phyloP scores from a whole-genome alignment of 1,140 invertebrate species.

The Aporrectodea caliginosa region DNA sequence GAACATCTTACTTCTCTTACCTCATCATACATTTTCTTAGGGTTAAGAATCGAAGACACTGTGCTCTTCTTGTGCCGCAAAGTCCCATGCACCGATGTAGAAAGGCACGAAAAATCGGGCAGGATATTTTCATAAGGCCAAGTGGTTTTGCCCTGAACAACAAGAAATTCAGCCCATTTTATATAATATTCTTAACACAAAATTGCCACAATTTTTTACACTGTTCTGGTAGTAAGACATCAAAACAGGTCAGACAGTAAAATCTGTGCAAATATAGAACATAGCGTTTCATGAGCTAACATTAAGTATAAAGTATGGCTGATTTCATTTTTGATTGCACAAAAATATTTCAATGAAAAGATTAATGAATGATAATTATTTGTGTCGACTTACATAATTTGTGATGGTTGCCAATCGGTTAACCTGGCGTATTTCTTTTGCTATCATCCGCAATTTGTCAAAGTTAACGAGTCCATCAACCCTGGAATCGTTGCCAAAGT shows the following conservation, averaged over 20 bases:
- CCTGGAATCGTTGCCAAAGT: slow-evolving; percentile 91
- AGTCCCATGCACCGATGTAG: background rate
- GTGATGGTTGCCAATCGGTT: slow-evolving; percentile 87
- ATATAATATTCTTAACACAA: too few species aligned
- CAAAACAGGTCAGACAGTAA: too few species aligned
- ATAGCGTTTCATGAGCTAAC: too few species aligned
- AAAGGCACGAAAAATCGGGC: background rate
- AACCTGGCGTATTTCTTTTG: slow-evolving; percentile 89
- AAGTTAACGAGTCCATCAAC: slow-evolving; percentile 90
- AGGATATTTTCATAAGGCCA: slow-evolving; percentile 6
- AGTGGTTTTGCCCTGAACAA: background rate
- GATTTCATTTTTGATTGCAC: too few species aligned
- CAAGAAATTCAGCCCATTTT: too few species aligned
- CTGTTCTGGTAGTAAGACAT: too few species aligned
- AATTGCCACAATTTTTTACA: too few species aligned
- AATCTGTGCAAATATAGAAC: too few species aligned
- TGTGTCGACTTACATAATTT: slow-evolving; percentile 60
- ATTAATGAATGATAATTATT: slow-evolving; percentile 1
- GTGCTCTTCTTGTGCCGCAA: background rate
- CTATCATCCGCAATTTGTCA: slow-evolving; percentile 97
- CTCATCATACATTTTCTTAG: slow-evolving; percentile 98
- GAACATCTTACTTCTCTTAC: slow-evolving; percentile 43
- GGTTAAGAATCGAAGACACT: slow-evolving; percentile 76
- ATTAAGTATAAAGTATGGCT: too few species aligned
- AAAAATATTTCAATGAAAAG: too few species aligned